Conservation (phyloP, 1,140 invertebrate species). For the Luehdorfia chinensis region DNA sequence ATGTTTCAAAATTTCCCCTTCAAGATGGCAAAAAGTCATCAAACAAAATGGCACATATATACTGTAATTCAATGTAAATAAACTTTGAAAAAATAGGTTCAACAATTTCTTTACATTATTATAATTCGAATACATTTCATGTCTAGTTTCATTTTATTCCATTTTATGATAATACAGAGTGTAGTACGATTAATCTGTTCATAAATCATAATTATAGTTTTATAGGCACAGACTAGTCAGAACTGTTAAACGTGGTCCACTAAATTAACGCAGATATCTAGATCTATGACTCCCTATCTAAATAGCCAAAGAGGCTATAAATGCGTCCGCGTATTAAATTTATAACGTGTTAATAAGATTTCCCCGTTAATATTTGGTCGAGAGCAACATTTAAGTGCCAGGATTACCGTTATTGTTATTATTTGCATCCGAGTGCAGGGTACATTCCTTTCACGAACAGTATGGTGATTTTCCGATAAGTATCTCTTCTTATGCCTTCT, state of each 20-base stretch:
- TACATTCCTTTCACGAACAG: background rate
- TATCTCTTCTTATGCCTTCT: constrained; percentile 2
- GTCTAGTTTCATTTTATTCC: no score
- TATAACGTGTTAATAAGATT: constrained; percentile 18
- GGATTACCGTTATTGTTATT: constrained; percentile 9
- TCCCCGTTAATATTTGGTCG: constrained; percentile 2
- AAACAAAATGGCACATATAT: no score
- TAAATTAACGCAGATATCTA: constrained; percentile 4
- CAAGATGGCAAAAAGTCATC: no score
- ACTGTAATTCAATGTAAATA: no score
- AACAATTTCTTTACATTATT: no score
- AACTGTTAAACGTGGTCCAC: background rate
- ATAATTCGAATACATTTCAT: no score
- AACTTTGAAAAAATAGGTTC: no score
- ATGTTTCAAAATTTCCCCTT: no score
- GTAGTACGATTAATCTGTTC: background rate
- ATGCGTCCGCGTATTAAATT: constrained; percentile 13
- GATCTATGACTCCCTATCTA: constrained; percentile 9
- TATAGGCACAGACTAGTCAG: background rate
- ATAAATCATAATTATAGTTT: constrained; percentile 2
- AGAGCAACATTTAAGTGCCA: background rate
- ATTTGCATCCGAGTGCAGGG: constrained; percentile 9
- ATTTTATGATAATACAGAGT: no score
- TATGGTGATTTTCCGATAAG: constrained; percentile 7
- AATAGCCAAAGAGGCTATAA: constrained; percentile 14